These are phyloP conservation scores for Plebejus melissa DNA, from an alignment of 2,888 invertebrate genomes.

Conservation along the genomic window DNA sequence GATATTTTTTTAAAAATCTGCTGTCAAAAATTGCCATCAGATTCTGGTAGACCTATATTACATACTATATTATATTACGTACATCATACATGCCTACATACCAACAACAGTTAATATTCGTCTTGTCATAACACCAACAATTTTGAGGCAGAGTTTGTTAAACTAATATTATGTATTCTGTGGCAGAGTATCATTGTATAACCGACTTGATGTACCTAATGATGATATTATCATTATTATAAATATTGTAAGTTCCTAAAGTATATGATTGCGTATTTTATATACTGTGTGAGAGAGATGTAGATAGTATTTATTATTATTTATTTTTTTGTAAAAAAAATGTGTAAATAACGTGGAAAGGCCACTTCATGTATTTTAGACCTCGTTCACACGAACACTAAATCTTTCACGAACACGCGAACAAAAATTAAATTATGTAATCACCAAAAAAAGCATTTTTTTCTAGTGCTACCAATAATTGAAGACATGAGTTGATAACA, in stretches of 20 bases:
- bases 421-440: not conserved
- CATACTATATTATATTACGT: too few species aligned
- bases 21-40: too few species aligned
- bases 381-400: not conserved
- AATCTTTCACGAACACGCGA: too few species aligned
- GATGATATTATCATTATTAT: not conserved
- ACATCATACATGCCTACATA: too few species aligned
- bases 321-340: slow-evolving; percentile 24
- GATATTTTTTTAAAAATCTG: too few species aligned
- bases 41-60: too few species aligned
- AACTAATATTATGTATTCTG: not conserved
- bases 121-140: not conserved
- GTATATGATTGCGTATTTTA: slow-evolving; percentile 38
- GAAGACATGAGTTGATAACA: too few species aligned
- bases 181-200: not conserved
- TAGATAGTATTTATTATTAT: slow-evolving; percentile 27
- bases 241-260: slow-evolving; percentile 39
- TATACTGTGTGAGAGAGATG: slow-evolving; percentile 37
- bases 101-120: not conserved
- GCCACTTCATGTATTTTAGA: not conserved
- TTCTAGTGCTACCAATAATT: too few species aligned
- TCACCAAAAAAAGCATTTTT: too few species aligned
- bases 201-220: not conserved
- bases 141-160: not conserved
- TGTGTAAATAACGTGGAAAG: not conserved